A percentile compares a stretch with the other conserved stretches of the same genome.
These are phyloP conservation scores for Taenioides sp. DNA, from an alignment of 2,797 vertebrate species.

Conservation along the genomic window DNA sequence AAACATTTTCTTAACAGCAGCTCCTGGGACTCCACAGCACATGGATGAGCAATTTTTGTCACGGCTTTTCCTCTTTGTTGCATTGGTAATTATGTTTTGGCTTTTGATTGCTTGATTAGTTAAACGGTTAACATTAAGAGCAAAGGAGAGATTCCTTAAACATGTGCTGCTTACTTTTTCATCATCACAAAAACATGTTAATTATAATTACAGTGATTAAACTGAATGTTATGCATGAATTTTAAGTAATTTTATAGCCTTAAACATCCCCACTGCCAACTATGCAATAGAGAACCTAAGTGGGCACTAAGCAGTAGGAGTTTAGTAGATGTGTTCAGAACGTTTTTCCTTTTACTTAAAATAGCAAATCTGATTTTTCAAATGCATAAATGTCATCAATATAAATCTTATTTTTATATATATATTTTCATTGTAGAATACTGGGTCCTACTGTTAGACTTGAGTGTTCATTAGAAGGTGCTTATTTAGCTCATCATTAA, in stretches of 20 bases:
- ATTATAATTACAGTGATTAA: conserved; percentile 2
- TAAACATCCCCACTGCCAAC: background rate
- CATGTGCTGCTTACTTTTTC: background rate
- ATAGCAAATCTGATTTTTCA: background rate
- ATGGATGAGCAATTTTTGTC: conserved; percentile 97
- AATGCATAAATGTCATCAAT: no score
- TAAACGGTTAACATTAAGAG: background rate
- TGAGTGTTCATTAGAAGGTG: no score
- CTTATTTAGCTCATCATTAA: no score
- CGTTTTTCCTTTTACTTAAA: background rate
- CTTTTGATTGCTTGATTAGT: conserved; percentile 88
- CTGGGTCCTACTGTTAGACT: no score
- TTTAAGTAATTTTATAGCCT: background rate
- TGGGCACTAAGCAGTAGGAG: background rate
- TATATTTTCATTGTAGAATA: no score
- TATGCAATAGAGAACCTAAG: background rate
- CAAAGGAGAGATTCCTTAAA: background rate
- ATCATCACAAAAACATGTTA: conserved; percentile 4
- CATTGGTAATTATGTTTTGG: conserved; percentile 98
- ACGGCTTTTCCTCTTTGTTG: conserved; percentile 96
- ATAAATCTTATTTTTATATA: no score
- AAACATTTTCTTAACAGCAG: conserved; percentile 77
- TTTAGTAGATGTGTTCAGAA: background rate
- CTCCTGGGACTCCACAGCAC: conserved; percentile 95
- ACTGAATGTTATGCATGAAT: background rate